Evolutionary conservation across 1,140 invertebrate genomes (phyloP), one percentile per base, ranked within the genome.

Genomic region (Camponotus floridanus): DNA sequence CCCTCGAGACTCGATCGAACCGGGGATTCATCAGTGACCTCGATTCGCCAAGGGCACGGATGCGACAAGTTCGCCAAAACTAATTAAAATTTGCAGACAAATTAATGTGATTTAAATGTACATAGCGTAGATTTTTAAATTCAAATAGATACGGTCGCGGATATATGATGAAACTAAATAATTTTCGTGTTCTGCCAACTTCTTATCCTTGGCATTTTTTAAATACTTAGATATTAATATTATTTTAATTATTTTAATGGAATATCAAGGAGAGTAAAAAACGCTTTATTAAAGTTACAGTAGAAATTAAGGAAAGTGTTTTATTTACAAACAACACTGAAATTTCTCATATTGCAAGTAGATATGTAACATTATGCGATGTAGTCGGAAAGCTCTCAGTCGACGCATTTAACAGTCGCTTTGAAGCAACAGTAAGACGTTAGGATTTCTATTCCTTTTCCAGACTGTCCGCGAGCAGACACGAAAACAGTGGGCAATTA

Each of bases 401-500:
- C 39, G 55, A 39, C 51, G 65, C 67, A 61, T 73, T 81, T 81
- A 73, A 18, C 59, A 51, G 57, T 65, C 42, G 42, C 13, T 55
- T 36, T 45, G 57, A 36, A 76, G 59, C 59, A 71, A 85, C 81
- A 85, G 79, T 73, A 83, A 73, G 79, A 83, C 39, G 55, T 80
- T 57, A 67, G 42, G 13, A 39, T 83, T 61, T 61, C 55, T 83
- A 73, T 73, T 59, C 81, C 45, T 78, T 85, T 76, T 76, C 55
- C 73, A 65, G 81, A 55, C 76, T 48, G 73, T 67, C 36, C 71
- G 62, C 76, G 84, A 68, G 26, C 64, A 68, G 84, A 70, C 51
- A 70, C 39, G 79, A 68, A 73, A 83, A 83, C 79, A 45, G 15
- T 18, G 68, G 55, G 79, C 79, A 83, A 83, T 83, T 83, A 61